These are phyloP conservation scores for Crematogaster levior DNA, from an alignment of 2,888 invertebrate genomes.

Conservation along the genomic window DNA sequence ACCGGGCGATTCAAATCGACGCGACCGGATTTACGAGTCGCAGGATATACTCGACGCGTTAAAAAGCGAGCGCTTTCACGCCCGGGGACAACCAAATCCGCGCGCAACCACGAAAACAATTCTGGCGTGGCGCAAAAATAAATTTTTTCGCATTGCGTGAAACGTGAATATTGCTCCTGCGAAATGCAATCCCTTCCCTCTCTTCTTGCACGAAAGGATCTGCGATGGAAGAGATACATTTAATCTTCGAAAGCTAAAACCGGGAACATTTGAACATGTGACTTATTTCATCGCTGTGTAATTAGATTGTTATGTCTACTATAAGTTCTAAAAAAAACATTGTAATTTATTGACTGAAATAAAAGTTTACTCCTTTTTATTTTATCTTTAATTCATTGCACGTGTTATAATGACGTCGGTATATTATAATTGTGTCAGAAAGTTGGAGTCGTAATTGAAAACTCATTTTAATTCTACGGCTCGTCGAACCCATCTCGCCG, in stretches of 20 bases:
- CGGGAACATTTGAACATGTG: not conserved
- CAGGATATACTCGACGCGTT: conserved; percentile 59
- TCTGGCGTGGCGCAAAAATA: conserved; percentile 57
- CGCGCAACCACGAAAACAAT: conserved; percentile 61
- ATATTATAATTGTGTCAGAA: not conserved
- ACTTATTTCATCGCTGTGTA: not conserved
- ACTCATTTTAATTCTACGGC: not conserved
- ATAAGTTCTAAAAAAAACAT: not conserved
- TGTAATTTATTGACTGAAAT: not conserved
- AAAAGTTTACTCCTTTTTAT: not conserved
- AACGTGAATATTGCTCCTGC: conserved; percentile 16
- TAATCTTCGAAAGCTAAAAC: not conserved
- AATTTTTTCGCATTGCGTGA: conserved; percentile 45
- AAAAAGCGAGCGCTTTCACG: conserved; percentile 66
- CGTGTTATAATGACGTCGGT: not conserved
- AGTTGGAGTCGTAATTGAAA: not conserved
- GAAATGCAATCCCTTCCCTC: not conserved
- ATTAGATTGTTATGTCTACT: not conserved
- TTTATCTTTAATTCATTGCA: not conserved
- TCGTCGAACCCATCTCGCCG: not conserved
- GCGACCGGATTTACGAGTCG: conserved; percentile 76
- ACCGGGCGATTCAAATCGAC: conserved; percentile 80
- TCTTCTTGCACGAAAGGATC: not conserved
- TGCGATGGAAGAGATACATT: not conserved
- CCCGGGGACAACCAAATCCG: conserved; percentile 61